A percentile compares a stretch with the other conserved stretches of the same genome.
phyloP scores from a whole-genome alignment of 92 coral and sea anemone species.

The Diadumene lineata region DNA sequence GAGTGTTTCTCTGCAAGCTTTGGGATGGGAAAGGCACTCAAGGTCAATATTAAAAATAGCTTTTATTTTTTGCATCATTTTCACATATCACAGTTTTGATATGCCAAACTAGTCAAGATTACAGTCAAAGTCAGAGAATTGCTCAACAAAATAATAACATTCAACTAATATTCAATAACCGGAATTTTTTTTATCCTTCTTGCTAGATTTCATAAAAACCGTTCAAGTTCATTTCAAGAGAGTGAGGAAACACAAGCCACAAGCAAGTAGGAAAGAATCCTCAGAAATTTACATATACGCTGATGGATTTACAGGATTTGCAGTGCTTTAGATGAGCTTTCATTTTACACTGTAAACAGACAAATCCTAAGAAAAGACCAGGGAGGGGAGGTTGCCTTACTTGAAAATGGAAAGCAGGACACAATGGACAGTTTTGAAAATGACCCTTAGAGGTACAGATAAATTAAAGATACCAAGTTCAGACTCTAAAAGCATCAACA shows the following conservation, averaged over 20 bases:
- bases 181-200: neutral
- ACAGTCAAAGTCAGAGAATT: neutral
- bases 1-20: conserved; percentile 80
- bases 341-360: too few relatives aligned
- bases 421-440: too few relatives aligned
- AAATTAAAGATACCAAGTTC: too few relatives aligned
- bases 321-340: too few relatives aligned
- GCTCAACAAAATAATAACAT: neutral
- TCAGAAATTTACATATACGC: conserved; percentile 79
- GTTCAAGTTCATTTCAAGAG: conserved; percentile 49
- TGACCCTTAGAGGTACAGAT: too few relatives aligned
- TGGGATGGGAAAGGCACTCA: conserved; percentile 93
- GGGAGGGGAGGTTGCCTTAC: too few relatives aligned
- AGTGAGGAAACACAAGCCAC: conserved; percentile 75
- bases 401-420: too few relatives aligned
- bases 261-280: conserved; percentile 84
- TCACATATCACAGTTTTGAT: neutral
- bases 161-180: too few relatives aligned
- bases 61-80: too few relatives aligned
- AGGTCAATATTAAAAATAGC: conserved; percentile 31
- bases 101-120: neutral
- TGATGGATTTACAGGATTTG: conserved; percentile 34
- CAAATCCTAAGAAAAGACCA: too few relatives aligned
- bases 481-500: too few relatives aligned
- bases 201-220: conserved; percentile 63